A percentile compares a stretch with the other conserved stretches of the same genome.
phyloP scores from a whole-genome alignment of 2,888 invertebrate genomes.

The Dasysyrphus tricinctus region DNA sequence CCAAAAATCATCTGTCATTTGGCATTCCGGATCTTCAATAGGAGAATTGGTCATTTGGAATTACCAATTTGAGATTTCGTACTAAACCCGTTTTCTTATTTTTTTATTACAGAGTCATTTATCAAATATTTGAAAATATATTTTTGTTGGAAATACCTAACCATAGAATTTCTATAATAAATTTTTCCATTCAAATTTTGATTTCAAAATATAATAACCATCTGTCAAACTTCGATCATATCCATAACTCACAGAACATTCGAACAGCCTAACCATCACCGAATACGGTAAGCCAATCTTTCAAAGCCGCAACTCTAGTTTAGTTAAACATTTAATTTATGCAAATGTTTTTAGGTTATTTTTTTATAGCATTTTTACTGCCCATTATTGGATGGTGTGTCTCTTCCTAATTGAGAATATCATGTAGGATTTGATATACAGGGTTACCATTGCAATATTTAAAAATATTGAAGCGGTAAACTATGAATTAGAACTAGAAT shows the following conservation, averaged over 20 bases:
- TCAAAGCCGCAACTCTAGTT: not conserved
- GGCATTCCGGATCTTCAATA: too few species aligned
- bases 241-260: not conserved
- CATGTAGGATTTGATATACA: not conserved
- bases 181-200: not conserved
- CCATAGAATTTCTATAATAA: not conserved
- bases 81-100: too few species aligned
- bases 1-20: too few species aligned
- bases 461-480: too few species aligned
- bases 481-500: too few species aligned
- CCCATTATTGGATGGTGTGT: slow-evolving; percentile 10
- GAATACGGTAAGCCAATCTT: slow-evolving; percentile 7
- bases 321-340: slow-evolving; percentile 19
- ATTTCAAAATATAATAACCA: not conserved
- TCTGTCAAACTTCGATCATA: not conserved
- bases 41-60: too few species aligned
- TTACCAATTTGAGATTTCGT: too few species aligned
- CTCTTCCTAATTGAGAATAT: slow-evolving; percentile 19
- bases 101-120: too few species aligned
- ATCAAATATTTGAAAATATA: too few species aligned
- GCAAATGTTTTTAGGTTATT: slow-evolving; percentile 10
- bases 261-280: not conserved
- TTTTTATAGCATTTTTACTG: slow-evolving; percentile 26
- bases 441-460: not conserved
- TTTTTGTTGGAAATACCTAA: too few species aligned